These are phyloP conservation scores for Dipodomys ordii DNA, from an alignment of 2,113 vertebrate species.

Conservation along the genomic window DNA sequence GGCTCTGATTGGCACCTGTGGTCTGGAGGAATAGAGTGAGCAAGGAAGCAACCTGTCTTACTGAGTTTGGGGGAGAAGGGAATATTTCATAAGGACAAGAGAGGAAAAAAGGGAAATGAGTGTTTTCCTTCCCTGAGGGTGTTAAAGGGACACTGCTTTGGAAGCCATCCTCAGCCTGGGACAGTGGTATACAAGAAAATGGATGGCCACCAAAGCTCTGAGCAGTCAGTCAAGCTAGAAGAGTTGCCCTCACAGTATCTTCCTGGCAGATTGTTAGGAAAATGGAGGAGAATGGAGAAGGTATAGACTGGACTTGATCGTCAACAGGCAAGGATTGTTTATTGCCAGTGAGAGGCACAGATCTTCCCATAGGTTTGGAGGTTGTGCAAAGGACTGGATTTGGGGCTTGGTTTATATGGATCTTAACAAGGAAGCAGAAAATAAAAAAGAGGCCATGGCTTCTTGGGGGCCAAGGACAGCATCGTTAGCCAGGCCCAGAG, in stretches of 20 bases:
- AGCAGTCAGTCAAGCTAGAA: background rate
- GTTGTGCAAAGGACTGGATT: too few species aligned
- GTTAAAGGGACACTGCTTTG: background rate
- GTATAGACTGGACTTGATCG: too few species aligned
- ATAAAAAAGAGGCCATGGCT: too few species aligned
- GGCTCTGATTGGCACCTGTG: background rate
- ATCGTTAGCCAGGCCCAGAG: too few species aligned
- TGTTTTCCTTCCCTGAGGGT: fast-evolving
- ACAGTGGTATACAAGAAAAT: fast-evolving
- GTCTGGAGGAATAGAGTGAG: background rate
- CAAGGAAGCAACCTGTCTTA: background rate
- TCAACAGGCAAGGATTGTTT: too few species aligned
- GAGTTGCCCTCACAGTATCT: background rate
- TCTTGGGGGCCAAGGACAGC: too few species aligned
- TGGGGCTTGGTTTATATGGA: too few species aligned
- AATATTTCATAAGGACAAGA: background rate
- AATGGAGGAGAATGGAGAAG: too few species aligned
- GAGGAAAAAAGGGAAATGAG: background rate
- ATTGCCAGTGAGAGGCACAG: too few species aligned
- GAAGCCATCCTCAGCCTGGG: background rate
- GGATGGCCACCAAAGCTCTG: background rate
- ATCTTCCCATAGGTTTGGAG: too few species aligned
- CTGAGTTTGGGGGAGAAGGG: background rate
- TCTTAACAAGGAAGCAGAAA: too few species aligned
- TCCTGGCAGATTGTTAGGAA: too few species aligned